A percentile compares a stretch with the other conserved stretches of the same genome.
phyloP scores from a whole-genome alignment of 2,888 invertebrate genomes.

The Drosophila rubida region DNA sequence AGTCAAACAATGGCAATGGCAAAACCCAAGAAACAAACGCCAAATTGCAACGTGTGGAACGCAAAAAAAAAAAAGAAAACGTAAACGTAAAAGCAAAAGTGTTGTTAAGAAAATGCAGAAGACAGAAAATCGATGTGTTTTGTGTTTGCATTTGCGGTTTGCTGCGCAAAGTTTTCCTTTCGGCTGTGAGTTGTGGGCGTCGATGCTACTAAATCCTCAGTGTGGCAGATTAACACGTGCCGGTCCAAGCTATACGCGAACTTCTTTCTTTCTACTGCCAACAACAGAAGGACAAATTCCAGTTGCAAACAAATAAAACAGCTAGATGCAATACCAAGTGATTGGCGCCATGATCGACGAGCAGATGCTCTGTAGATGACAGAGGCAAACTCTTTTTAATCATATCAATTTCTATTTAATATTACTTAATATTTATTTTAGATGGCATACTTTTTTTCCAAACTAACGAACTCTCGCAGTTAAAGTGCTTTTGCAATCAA shows the following conservation, averaged over 20 bases:
- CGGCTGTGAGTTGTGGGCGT: constrained; percentile 10
- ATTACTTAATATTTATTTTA: constrained; percentile 1
- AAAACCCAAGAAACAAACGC: constrained; percentile 52
- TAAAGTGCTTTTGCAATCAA: not conserved
- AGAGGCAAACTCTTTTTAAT: too few species aligned
- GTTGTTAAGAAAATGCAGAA: constrained; percentile 75
- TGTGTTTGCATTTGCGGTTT: constrained; percentile 35
- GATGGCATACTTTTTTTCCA: too few species aligned
- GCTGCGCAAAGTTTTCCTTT: constrained; percentile 44
- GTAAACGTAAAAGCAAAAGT: constrained; percentile 50
- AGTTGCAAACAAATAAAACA: constrained; percentile 36
- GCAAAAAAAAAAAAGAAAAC: constrained; percentile 10
- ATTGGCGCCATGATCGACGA: not conserved
- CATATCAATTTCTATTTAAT: too few species aligned
- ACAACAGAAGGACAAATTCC: constrained; percentile 62
- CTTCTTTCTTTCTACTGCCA: constrained; percentile 24
- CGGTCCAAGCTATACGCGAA: constrained; percentile 45
- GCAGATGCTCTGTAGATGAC: not conserved
- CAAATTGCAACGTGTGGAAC: constrained; percentile 67
- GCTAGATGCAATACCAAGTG: constrained; percentile 6
- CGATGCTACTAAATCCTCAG: constrained; percentile 65
- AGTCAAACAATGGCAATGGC: constrained; percentile 74
- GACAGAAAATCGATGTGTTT: constrained; percentile 72
- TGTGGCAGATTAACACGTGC: constrained; percentile 77
- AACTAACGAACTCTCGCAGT: not conserved